Evolutionary conservation across 2,113 vertebrate genomes (phyloP), one percentile per base, ranked within the genome.

Genomic region (Pedetes capensis): DNA sequence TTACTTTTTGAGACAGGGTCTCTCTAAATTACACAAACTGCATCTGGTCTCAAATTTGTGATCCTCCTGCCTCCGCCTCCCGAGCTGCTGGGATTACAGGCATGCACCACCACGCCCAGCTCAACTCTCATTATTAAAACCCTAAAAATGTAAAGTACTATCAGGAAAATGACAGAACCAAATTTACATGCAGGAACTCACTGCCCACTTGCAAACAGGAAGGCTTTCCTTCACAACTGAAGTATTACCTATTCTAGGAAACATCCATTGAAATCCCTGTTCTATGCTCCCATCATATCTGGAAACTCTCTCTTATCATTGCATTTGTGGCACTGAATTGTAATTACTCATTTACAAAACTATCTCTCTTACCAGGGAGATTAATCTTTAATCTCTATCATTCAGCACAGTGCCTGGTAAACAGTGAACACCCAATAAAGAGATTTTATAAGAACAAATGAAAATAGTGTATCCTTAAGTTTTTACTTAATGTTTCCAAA

Each of bases 401-500:
- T 32, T 22, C 25, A 87, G 63, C 76, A 92, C 63, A 85, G 64
- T 79, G 59, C 53, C 51, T 89, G 34, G 55, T 68, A 94, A 96
- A 96, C 1, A 92, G 75, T 61, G 61, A 63, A 93, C 39, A 94
- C 14, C 80, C 2, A 87, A 83, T 68, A 93, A 92, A 64, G 66
- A 5, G 59, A 9, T 68, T 93, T 22, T 93, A 6, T 89, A 76
- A 85, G 53, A 91, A 72, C 20, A 74, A 93, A 47, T 81, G 37
- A 96, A 91, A 82, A 89, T 51, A 91, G 85, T 53, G 32, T 39
- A 74, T 51, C 37, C 72, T 80, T 63, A 68, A 66, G 42, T 87
- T 91, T 91, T 82, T 86, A 82, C 72, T 95, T 57, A 74, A 91
- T 71, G 3, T 44, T 78, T 96, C 94, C 64, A 87, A 95, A 93